Conservation (phyloP, 2,797 vertebrate genomes). For the Caiman crocodilus region DNA sequence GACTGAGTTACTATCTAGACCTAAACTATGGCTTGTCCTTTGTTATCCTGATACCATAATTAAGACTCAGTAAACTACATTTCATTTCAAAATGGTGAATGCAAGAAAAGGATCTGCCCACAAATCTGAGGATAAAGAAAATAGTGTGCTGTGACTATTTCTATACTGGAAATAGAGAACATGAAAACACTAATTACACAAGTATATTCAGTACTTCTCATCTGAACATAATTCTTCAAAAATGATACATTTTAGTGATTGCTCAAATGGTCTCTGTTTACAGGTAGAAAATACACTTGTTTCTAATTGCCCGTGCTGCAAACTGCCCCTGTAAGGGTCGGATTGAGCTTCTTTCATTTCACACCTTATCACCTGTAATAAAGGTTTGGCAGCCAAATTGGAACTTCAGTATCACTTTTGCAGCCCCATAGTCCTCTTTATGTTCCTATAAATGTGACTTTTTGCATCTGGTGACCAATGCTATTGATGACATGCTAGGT, state of each 20-base stretch:
- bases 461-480: background rate
- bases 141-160: background rate
- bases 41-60: background rate
- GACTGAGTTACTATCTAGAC: background rate
- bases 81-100: background rate
- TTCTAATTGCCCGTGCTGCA: background rate
- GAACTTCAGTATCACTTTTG: background rate
- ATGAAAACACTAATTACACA: background rate
- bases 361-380: background rate
- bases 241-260: background rate
- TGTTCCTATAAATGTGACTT: background rate
- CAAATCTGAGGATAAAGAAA: background rate
- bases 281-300: slow-evolving; percentile 2
- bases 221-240: background rate
- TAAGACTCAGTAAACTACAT: background rate
- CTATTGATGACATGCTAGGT: fast-evolving
- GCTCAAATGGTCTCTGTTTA: background rate
- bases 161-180: background rate
- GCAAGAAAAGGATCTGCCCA: background rate
- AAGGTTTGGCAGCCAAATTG: background rate
- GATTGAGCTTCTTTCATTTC: background rate
- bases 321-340: background rate
- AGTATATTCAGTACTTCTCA: background rate
- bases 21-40: background rate
- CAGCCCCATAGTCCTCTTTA: background rate